A percentile compares a stretch with the other conserved stretches of the same genome.
Evolutionary conservation across 2,888 invertebrate species (phyloP).

Genomic region (Phyto melanocephala): DNA sequence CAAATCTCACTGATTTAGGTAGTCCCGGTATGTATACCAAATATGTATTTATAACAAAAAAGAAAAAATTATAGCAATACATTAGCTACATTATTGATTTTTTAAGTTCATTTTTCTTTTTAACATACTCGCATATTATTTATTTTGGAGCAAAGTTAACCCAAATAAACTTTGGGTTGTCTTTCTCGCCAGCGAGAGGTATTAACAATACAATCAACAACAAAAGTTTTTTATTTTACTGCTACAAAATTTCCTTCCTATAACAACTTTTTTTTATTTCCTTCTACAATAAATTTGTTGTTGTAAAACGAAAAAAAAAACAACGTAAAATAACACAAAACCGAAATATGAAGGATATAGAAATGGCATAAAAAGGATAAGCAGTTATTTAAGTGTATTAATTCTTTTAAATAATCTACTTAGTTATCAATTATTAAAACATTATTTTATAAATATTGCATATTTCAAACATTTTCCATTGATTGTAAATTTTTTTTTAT

Average conservation of each 20-base stretch:
- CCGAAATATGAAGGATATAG: neutral
- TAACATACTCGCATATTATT: neutral
- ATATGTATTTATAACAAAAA: neutral
- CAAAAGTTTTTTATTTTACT: conserved; percentile 10
- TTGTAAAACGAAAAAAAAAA: neutral
- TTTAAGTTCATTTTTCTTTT: neutral
- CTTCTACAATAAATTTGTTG: neutral
- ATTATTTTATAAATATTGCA: too few relatives aligned
- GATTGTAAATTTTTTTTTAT: too few relatives aligned
- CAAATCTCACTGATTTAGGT: conserved; percentile 68
- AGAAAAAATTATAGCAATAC: neutral
- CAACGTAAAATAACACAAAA: neutral
- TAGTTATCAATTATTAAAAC: neutral
- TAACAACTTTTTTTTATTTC: conserved; percentile 16
- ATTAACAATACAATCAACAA: conserved; percentile 42
- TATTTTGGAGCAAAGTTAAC: conserved; percentile 44
- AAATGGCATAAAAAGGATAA: neutral
- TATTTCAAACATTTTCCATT: too few relatives aligned
- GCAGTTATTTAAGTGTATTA: conserved; percentile 22
- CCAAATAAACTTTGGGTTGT: conserved; percentile 44
- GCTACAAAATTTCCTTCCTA: conserved; percentile 43
- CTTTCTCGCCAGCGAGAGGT: neutral
- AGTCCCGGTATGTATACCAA: conserved; percentile 67
- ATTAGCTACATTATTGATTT: conserved; percentile 47
- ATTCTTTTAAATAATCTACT: neutral